Evolutionary conservation across 2,888 invertebrate species (phyloP).

Genomic region (Hetaerina titia): DNA sequence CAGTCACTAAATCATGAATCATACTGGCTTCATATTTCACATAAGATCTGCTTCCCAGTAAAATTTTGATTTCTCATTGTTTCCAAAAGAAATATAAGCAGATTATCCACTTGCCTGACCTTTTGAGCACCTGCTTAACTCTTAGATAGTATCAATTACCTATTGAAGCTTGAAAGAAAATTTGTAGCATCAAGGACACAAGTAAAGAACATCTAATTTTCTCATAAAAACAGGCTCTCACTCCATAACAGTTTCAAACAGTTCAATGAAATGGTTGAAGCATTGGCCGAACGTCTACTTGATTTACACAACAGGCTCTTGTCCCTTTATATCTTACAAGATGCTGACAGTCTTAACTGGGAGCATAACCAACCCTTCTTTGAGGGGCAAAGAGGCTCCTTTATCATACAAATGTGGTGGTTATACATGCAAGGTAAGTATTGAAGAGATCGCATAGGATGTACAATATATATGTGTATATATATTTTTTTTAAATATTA

Average conservation of each 20-base stretch:
- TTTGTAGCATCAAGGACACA: background rate
- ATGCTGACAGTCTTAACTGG: slow-evolving; percentile 89
- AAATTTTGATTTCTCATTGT: background rate
- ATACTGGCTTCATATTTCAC: background rate
- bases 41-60: background rate
- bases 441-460: background rate
- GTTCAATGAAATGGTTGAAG: slow-evolving; percentile 90
- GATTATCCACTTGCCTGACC: background rate
- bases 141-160: background rate
- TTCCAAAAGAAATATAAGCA: background rate
- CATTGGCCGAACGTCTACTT: slow-evolving; percentile 88
- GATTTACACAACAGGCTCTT: slow-evolving; percentile 89
- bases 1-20: too few species aligned
- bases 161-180: background rate
- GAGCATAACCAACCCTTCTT: slow-evolving; percentile 84
- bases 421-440: slow-evolving; percentile 87
- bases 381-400: slow-evolving; percentile 88
- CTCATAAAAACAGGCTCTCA: slow-evolving; percentile 70
- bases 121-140: background rate
- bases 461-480: background rate
- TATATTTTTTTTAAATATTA: background rate
- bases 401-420: slow-evolving; percentile 93
- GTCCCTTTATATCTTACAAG: slow-evolving; percentile 89
- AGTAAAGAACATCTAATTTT: background rate
- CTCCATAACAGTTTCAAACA: slow-evolving; percentile 83